Percentiles rank a stretch among this genome's conserved stretches.
Conservation (phyloP, 2,797 vertebrate species). For the Chrysocyon brachyurus region DNA sequence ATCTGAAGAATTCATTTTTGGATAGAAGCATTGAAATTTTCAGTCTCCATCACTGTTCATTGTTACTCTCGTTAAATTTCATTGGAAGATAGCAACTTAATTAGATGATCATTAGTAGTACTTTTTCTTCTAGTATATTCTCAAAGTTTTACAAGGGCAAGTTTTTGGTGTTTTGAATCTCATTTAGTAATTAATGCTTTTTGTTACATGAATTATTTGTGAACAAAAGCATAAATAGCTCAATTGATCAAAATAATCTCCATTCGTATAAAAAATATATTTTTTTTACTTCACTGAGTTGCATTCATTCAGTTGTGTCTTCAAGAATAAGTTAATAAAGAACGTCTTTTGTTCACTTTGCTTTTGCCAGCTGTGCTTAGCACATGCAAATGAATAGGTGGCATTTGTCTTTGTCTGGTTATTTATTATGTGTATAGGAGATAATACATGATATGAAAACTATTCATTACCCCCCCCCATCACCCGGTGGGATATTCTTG, state of each 20-base stretch:
- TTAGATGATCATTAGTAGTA: neutral
- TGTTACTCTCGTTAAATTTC: neutral
- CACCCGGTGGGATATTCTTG: neutral
- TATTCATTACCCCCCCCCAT: neutral
- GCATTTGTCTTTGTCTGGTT: neutral
- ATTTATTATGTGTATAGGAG: neutral
- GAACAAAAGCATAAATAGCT: neutral
- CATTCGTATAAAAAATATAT: neutral
- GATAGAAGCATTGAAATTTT: neutral
- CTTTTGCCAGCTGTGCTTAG: neutral
- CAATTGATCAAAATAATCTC: neutral
- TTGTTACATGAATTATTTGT: conserved; percentile 7
- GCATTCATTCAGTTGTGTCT: neutral
- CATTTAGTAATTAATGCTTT: neutral
- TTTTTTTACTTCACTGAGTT: neutral
- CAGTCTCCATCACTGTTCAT: neutral
- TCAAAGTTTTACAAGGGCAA: neutral
- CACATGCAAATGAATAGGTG: neutral
- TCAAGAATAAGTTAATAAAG: neutral
- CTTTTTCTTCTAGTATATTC: conserved; percentile 39
- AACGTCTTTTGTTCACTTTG: neutral
- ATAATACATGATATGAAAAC: neutral
- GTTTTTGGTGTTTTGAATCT: conserved; percentile 19
- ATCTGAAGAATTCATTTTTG: neutral
- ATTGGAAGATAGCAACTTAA: neutral